Evolutionary conservation across 1,140 invertebrate genomes (phyloP).

Genomic region (Eufriesea mexicana): DNA sequence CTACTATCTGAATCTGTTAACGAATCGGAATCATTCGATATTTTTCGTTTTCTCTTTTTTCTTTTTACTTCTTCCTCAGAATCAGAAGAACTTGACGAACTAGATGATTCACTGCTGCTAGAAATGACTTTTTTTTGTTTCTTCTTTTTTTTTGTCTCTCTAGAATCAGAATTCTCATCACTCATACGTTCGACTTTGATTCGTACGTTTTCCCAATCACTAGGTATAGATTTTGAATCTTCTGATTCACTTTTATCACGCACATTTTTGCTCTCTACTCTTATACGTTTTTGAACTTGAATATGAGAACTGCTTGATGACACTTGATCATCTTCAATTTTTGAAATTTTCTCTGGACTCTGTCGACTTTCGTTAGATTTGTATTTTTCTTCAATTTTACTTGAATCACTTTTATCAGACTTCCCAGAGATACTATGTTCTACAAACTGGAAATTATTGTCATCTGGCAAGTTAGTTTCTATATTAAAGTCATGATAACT

Average conservation of each 20-base stretch:
- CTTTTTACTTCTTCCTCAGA: constrained; percentile 71
- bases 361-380: constrained; percentile 34
- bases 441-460: constrained; percentile 39
- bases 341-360: constrained; percentile 1
- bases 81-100: constrained; percentile 73
- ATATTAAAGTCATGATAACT: constrained; percentile 74
- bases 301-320: constrained; percentile 24
- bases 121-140: constrained; percentile 65
- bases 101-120: constrained; percentile 74
- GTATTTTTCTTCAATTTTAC: constrained; percentile 22
- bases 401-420: constrained; percentile 23
- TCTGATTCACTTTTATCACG: constrained; percentile 50
- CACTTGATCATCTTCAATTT: neutral
- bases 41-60: constrained; percentile 63
- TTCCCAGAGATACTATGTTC: constrained; percentile 1
- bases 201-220: constrained; percentile 75
- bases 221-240: constrained; percentile 69
- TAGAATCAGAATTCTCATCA: constrained; percentile 65
- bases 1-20: constrained; percentile 71
- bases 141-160: constrained; percentile 61
- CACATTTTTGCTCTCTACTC: neutral
- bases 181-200: constrained; percentile 75
- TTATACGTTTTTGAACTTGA: neutral
- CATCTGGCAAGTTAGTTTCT: constrained; percentile 68
- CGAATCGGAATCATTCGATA: constrained; percentile 56